Conservation (phyloP, 2,113 vertebrate genomes). For the Garra rufa region DNA sequence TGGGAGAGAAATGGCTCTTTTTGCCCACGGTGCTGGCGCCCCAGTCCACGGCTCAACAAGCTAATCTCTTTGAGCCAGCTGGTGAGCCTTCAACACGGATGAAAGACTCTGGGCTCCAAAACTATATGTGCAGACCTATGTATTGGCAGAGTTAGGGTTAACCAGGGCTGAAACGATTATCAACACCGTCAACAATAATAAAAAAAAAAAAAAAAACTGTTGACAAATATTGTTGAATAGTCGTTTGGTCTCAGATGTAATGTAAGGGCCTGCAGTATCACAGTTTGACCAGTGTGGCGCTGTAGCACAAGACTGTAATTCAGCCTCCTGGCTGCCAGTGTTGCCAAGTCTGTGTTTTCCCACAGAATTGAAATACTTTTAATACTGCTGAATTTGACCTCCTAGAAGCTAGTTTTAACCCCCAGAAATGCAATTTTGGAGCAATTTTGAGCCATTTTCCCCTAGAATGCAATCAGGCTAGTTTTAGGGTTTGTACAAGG, state of each 20-base stretch:
- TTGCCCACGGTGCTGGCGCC: not conserved
- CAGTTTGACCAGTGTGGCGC: not conserved
- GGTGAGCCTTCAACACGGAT: not conserved
- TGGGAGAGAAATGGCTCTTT: conserved; percentile 18
- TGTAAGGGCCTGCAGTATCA: not conserved
- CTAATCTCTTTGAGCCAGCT: conserved; percentile 32
- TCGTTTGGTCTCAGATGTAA: not conserved
- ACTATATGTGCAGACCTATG: not conserved
- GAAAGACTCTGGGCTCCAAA: not conserved
- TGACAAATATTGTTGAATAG: not conserved
- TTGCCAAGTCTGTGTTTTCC: too few species aligned
- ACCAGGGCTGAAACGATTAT: not conserved
- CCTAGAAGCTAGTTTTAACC: too few species aligned
- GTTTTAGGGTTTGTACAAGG: too few species aligned
- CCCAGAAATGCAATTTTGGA: too few species aligned
- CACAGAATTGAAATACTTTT: too few species aligned
- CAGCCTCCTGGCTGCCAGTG: too few species aligned
- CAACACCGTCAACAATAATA: not conserved
- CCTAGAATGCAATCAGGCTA: too few species aligned
- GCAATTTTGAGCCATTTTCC: too few species aligned
- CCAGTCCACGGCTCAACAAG: not conserved
- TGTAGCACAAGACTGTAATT: not conserved
- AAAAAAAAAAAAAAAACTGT: too few species aligned
- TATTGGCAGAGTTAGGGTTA: not conserved
- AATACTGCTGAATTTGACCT: too few species aligned